Percentiles rank a stretch among this genome's conserved stretches.
These are phyloP conservation scores for Euschistus heros DNA, from an alignment of 1,140 invertebrate genomes.

Conservation along the genomic window DNA sequence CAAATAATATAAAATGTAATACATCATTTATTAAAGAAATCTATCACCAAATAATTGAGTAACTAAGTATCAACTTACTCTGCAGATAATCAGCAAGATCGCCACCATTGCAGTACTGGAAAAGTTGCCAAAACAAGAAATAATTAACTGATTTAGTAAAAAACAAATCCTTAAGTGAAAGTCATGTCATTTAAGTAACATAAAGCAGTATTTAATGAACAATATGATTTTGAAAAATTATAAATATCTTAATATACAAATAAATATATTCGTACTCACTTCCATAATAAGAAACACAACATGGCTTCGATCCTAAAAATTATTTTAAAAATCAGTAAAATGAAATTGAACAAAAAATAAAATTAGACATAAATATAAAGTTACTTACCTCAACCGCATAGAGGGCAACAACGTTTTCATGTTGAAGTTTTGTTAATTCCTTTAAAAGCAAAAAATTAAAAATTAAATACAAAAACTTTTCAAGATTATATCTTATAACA, in stretches of 20 bases:
- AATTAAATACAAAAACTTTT: constrained; percentile 18
- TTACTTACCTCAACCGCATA: constrained; percentile 75
- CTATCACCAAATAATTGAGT: constrained; percentile 17
- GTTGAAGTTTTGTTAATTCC: constrained; percentile 90
- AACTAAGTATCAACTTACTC: constrained; percentile 43
- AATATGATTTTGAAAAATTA: too few species aligned
- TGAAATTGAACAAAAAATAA: constrained; percentile 16
- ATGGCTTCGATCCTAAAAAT: constrained; percentile 65
- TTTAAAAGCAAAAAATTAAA: constrained; percentile 37
- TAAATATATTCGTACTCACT: constrained; percentile 42
- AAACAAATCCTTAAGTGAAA: too few species aligned
- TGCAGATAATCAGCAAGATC: constrained; percentile 95
- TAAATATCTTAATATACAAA: too few species aligned
- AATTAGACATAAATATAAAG: constrained; percentile 33
- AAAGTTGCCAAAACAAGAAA: constrained; percentile 16
- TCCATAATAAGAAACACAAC: constrained; percentile 97
- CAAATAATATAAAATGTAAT: too few species aligned
- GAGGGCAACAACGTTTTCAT: constrained; percentile 95
- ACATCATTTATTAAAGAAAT: background rate
- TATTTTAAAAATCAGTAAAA: constrained; percentile 27
- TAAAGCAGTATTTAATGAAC: too few species aligned
- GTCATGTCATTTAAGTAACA: too few species aligned
- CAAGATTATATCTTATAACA: background rate
- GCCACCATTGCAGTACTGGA: constrained; percentile 95
- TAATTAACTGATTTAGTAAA: too few species aligned